Evolutionary conservation across 2,888 invertebrate genomes (phyloP).

Genomic region (Phrixothrix hirtus): DNA sequence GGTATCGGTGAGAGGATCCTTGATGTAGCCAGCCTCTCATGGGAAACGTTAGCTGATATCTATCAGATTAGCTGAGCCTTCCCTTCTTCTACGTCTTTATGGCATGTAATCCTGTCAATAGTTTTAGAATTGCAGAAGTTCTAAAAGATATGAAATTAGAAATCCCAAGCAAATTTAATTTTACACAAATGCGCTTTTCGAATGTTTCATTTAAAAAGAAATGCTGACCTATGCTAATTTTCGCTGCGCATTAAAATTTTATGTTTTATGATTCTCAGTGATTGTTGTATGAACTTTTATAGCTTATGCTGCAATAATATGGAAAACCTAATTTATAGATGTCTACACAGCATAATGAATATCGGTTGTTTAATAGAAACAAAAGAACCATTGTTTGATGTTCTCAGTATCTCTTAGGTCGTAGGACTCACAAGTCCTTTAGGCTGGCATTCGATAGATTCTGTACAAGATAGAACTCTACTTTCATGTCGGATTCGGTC

Average conservation of each 20-base stretch:
- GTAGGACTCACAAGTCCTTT: conserved; percentile 10
- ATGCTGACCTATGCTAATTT: too few species aligned
- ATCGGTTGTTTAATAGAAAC: conserved; percentile 6
- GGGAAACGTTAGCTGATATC: conserved; percentile 25
- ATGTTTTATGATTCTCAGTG: too few species aligned
- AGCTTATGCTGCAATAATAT: too few species aligned
- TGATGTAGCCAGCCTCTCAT: conserved; percentile 16
- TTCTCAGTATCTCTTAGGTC: conserved; percentile 14
- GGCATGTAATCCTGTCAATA: conserved; percentile 16
- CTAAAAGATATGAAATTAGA: too few species aligned
- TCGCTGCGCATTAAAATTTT: too few species aligned
- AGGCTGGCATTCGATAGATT: conserved; percentile 14
- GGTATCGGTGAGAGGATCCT: conserved; percentile 10
- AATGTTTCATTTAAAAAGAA: too few species aligned
- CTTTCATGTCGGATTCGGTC: conserved; percentile 9
- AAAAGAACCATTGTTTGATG: conserved; percentile 16
- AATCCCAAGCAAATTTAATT: too few species aligned
- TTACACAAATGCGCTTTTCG: too few species aligned
- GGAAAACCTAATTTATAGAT: too few species aligned
- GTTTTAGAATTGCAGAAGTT: conserved; percentile 9
- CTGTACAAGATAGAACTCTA: conserved; percentile 7
- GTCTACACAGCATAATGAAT: conserved; percentile 2
- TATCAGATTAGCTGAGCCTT: conserved; percentile 25
- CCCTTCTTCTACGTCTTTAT: conserved; percentile 10
- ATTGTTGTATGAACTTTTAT: too few species aligned